Percentiles rank a stretch among this genome's conserved stretches.
Evolutionary conservation across 2,888 invertebrate species (phyloP).

Genomic region (Epinotia ramella): DNA sequence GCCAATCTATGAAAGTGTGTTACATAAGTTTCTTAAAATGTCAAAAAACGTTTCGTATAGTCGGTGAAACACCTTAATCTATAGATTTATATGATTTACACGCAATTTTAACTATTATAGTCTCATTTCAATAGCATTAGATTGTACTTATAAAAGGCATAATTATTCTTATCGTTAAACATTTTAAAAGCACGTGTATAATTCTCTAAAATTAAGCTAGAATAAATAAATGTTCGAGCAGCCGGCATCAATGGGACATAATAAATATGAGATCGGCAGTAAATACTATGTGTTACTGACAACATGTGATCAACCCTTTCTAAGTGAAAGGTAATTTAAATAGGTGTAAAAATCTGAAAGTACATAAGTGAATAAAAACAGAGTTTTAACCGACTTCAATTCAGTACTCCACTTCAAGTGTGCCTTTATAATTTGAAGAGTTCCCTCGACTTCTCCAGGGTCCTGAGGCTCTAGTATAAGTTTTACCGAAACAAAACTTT

Average conservation of each 20-base stretch:
- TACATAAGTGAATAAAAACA: not conserved
- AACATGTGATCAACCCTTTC: not conserved
- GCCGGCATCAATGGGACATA: constrained; percentile 18
- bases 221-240: constrained; percentile 36
- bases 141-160: constrained; percentile 68
- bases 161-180: constrained; percentile 44
- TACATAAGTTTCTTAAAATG: no score
- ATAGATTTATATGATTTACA: constrained; percentile 43
- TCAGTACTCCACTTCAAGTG: no score
- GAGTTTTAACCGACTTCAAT: not conserved
- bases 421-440: no score
- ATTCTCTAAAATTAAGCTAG: constrained; percentile 27
- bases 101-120: constrained; percentile 50
- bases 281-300: not conserved
- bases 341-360: no score
- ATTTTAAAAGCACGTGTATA: constrained; percentile 23
- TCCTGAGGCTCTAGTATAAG: no score
- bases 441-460: no score
- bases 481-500: no score
- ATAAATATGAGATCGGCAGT: constrained; percentile 40
- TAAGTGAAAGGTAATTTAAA: no score
- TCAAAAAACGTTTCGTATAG: no score
- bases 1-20: no score
- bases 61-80: not conserved
- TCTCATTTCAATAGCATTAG: constrained; percentile 53